Base-by-base conservation (phyloP, 2,113 vertebrate species). In the Calyptomena viridis region DNA sequence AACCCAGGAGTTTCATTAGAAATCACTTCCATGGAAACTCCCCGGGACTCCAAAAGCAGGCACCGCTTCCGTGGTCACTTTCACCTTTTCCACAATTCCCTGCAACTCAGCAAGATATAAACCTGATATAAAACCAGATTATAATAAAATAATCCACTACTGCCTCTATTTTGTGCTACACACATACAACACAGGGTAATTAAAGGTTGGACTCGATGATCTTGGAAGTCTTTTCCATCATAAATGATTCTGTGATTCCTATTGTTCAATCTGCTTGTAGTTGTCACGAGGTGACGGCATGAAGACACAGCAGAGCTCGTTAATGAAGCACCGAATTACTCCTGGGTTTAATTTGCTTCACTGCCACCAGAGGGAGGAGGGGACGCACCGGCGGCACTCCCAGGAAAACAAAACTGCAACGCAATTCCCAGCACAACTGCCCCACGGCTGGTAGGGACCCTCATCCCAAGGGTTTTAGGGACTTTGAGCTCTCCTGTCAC, bases 331-430 rank as follows among this genome's bases (percentile, higher is more conserved):
- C 44, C n/a, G 60, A 24, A 49, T 37, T 58, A 62, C 37, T 7
- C 17, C 40, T 0, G 18, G 14, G 35, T 58, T 94, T 52, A 13
- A 31, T 62, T 47, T 84, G 39, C 49, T 84, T 75, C 56, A 27
- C 42, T 74, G 52, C 90, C 94, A 73, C 81, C 78, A 89, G 84
- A 95, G 93, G 93, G 90, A 74, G 60, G 64, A 71, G 42, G 50
- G 78, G 44, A 66, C 52, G 12, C 74, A 0, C 24, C 5, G 16
- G n/a, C 21, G 35, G 60, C n/a, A 22, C 11, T 53, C 28, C 17
- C 52, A 4, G 20, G 21, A 28, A 47, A 53, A 22, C 17, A 4
- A 19, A 79, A 62, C 28, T n/a, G 50, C 50, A 21, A 3, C 0
- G 33, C 81, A 25, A 4, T 55, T 42, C n/a, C 23, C 39, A 31